These are phyloP conservation scores for Bombus difficillimus DNA, from an alignment of 1,140 invertebrate species.

Conservation along the genomic window DNA sequence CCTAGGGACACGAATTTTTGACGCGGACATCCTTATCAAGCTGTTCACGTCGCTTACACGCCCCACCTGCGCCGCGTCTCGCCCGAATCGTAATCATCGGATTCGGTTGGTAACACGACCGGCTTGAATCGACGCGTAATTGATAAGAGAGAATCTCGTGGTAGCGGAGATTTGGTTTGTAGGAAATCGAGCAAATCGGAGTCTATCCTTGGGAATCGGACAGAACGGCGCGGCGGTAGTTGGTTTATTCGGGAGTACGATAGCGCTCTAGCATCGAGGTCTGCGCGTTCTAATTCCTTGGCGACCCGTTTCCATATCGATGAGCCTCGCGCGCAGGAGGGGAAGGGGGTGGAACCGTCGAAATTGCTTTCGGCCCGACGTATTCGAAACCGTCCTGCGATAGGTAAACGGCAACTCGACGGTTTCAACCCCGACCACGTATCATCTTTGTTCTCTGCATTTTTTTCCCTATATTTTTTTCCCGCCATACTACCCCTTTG, in stretches of 20 bases:
- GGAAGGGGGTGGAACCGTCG: neutral
- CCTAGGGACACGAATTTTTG: neutral
- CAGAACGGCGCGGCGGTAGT: neutral
- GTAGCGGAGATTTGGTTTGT: neutral
- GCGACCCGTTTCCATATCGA: slow-evolving; percentile 56
- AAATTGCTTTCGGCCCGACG: slow-evolving; percentile 48
- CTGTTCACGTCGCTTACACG: neutral
- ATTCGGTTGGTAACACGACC: neutral
- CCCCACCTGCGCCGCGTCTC: neutral
- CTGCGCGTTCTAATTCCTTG: slow-evolving; percentile 48
- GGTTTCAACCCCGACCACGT: slow-evolving; percentile 28
- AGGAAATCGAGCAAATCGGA: slow-evolving; percentile 6
- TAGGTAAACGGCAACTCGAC: slow-evolving; percentile 33
- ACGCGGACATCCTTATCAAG: neutral
- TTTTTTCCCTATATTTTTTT: neutral
- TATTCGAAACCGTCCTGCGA: slow-evolving; percentile 44
- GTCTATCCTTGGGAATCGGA: slow-evolving; percentile 32
- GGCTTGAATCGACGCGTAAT: slow-evolving; percentile 4
- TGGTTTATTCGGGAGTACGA: slow-evolving; percentile 8
- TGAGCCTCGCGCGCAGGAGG: slow-evolving; percentile 13
- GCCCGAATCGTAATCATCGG: neutral
- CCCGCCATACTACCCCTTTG: neutral
- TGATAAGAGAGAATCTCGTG: slow-evolving; percentile 5
- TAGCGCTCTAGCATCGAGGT: slow-evolving; percentile 24
- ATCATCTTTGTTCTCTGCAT: slow-evolving; percentile 38